phyloP scores from a whole-genome alignment of 2,888 invertebrate species.

The Cheilosia urbana region DNA sequence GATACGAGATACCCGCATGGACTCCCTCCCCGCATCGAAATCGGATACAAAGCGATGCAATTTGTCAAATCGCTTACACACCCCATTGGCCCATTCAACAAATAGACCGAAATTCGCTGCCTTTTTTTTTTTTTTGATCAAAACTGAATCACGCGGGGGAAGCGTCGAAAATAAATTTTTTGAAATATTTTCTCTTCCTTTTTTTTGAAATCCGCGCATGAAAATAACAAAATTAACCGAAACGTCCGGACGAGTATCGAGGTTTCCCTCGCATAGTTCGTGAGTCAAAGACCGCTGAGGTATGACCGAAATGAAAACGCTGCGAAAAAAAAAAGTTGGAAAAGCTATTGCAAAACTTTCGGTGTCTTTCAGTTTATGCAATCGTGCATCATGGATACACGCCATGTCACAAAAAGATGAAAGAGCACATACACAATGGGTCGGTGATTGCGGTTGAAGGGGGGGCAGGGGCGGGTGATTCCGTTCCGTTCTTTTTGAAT shows the following conservation, averaged over 20 bases:
- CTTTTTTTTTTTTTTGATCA: constrained; percentile 13
- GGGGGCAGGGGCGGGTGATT: too few relatives aligned
- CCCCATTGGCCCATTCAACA: constrained; percentile 64
- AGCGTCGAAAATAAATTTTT: neutral
- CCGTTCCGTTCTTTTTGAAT: too few relatives aligned
- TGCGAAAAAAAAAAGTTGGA: neutral
- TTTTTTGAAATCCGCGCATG: neutral
- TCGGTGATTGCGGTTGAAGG: too few relatives aligned
- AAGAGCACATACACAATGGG: constrained; percentile 14
- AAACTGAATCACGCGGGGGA: neutral
- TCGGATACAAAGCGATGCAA: constrained; percentile 45
- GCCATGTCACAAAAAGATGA: constrained; percentile 36
- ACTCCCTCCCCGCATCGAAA: neutral
- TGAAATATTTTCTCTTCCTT: constrained; percentile 28
- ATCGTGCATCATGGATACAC: constrained; percentile 51
- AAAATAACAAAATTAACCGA: constrained; percentile 6
- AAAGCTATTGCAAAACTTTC: constrained; percentile 18
- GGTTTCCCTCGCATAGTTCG: constrained; percentile 18
- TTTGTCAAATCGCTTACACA: constrained; percentile 65
- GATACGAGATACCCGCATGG: constrained; percentile 28
- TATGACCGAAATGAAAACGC: constrained; percentile 50
- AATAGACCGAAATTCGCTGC: constrained; percentile 55
- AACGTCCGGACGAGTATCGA: constrained; percentile 52
- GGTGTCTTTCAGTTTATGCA: constrained; percentile 50
- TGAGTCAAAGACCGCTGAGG: constrained; percentile 65